Conservation (phyloP, 2,888 invertebrate genomes). For the Lydus trimaculatus region DNA sequence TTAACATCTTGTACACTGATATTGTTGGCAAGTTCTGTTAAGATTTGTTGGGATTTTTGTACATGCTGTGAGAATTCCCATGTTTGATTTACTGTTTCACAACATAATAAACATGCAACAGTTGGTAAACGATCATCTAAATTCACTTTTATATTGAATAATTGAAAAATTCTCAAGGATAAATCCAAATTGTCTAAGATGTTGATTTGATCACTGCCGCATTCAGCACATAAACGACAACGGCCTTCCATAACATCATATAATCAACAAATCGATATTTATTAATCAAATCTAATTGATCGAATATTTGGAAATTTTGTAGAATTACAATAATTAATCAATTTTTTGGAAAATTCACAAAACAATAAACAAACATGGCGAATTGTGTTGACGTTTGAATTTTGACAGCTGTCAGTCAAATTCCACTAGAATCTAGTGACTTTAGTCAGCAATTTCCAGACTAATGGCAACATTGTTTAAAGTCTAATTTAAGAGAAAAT, state of each 20-base stretch:
- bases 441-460: neutral
- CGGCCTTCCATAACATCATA: conserved; percentile 50
- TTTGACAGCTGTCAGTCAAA: conserved; percentile 9
- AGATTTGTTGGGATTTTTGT: conserved; percentile 56
- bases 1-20: conserved; percentile 15
- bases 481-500: neutral
- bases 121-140: conserved; percentile 53
- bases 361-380: conserved; percentile 28
- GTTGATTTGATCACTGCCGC: conserved; percentile 46
- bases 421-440: neutral
- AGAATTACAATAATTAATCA: neutral
- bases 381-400: conserved; percentile 11
- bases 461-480: neutral
- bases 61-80: conserved; percentile 57
- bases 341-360: conserved; percentile 17
- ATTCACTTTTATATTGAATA: conserved; percentile 56
- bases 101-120: conserved; percentile 54
- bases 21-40: conserved; percentile 22
- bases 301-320: too few species aligned
- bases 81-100: conserved; percentile 54
- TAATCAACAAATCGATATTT: neutral
- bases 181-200: conserved; percentile 52
- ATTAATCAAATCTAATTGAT: neutral
- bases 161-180: conserved; percentile 50
- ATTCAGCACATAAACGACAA: conserved; percentile 59